Conservation (phyloP, 2,888 invertebrate species). For the Diaphora mendica region DNA sequence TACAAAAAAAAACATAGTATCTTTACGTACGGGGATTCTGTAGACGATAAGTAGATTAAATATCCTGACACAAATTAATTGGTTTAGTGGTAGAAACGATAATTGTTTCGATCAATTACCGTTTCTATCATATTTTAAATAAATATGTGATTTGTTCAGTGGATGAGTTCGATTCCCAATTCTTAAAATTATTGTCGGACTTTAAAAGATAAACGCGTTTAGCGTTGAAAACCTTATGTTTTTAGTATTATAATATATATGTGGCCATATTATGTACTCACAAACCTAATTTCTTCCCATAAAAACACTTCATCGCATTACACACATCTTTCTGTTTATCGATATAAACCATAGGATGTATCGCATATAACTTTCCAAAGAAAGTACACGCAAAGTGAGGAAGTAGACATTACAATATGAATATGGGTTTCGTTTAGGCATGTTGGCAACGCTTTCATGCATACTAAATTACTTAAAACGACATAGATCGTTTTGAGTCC, state of each 20-base stretch:
- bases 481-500: conserved; percentile 12
- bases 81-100: not conserved
- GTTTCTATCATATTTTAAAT: too few relatives aligned
- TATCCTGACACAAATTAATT: not conserved
- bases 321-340: not conserved
- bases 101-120: not conserved
- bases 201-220: too few relatives aligned
- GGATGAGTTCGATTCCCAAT: too few relatives aligned
- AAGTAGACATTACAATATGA: conserved; percentile 66
- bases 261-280: not conserved
- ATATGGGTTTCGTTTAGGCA: conserved; percentile 62
- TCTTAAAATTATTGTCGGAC: too few relatives aligned
- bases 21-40: not conserved
- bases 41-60: not conserved
- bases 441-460: conserved; percentile 56
- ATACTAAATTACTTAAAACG: conserved; percentile 66
- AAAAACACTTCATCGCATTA: not conserved
- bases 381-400: conserved; percentile 61
- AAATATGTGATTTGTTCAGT: too few relatives aligned
- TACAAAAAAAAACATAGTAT: too few relatives aligned
- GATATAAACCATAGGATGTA: conserved; percentile 2
- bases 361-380: conserved; percentile 56
- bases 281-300: not conserved
- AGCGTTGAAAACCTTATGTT: too few relatives aligned
- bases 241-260: not conserved